phyloP scores from a whole-genome alignment of 1,140 invertebrate genomes.

The Sipha flava region DNA sequence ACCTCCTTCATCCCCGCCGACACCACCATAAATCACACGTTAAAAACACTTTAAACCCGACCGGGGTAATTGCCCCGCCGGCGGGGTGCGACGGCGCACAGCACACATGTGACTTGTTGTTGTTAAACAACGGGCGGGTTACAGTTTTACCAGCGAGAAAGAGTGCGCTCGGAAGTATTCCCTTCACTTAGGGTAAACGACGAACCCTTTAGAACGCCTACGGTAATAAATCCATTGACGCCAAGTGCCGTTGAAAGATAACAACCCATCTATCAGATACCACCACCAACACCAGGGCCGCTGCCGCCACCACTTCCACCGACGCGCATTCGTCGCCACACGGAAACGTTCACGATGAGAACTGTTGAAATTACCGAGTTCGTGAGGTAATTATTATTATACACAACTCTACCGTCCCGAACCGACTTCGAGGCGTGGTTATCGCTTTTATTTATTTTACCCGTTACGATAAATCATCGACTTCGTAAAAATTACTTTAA shows the following conservation, averaged over 20 bases:
- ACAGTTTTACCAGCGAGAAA: neutral
- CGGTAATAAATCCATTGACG: slow-evolving; percentile 1
- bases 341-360: too few relatives aligned
- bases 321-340: too few relatives aligned
- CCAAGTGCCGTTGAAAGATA: neutral
- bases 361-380: slow-evolving; percentile 7
- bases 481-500: neutral
- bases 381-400: neutral
- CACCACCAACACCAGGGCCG: neutral
- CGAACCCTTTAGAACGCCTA: neutral
- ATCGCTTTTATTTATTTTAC: too few relatives aligned
- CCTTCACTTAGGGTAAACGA: too few relatives aligned
- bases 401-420: too few relatives aligned
- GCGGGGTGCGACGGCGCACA: neutral
- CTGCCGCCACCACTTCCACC: too few relatives aligned
- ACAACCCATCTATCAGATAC: neutral
- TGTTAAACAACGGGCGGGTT: neutral
- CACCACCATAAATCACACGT: neutral
- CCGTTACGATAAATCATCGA: neutral
- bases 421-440: too few relatives aligned
- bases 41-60: neutral
- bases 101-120: neutral
- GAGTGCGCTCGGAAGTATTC: neutral
- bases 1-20: neutral
- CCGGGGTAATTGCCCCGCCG: neutral